A percentile compares a stretch with the other conserved stretches of the same genome.
Evolutionary conservation across 30 jellyfish, hydroid and myxozoan species (phyloP).

Genomic region (Cassiopea andromeda): DNA sequence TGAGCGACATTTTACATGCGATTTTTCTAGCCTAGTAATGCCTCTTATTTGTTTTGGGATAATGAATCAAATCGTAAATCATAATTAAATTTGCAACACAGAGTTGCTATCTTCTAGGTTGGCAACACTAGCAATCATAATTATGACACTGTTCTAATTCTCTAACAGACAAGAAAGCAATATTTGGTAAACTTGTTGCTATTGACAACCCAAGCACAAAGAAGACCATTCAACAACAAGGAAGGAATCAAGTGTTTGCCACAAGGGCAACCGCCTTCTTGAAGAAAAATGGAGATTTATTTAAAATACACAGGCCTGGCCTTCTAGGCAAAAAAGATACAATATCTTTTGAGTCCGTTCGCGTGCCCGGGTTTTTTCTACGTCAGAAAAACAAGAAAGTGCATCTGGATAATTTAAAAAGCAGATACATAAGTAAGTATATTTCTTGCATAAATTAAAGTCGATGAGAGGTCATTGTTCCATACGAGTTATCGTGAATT

Average conservation of each 20-base stretch:
- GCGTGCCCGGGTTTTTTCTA: slow-evolving; percentile 86
- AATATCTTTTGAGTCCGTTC: slow-evolving; percentile 89
- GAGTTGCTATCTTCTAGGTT: too few relatives aligned
- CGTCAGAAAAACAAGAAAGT: slow-evolving; percentile 75
- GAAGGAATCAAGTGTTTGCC: slow-evolving; percentile 78
- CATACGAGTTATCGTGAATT: background rate
- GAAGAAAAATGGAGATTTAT: slow-evolving; percentile 88
- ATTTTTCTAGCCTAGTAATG: too few relatives aligned
- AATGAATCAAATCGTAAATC: too few relatives aligned
- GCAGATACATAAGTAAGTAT: slow-evolving; percentile 73
- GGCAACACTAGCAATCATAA: background rate
- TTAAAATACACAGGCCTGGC: slow-evolving; percentile 90
- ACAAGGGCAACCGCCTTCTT: slow-evolving; percentile 74
- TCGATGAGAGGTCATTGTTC: background rate
- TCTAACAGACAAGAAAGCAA: slow-evolving; percentile 4
- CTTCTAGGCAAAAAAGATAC: slow-evolving; percentile 63
- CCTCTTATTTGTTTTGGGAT: too few relatives aligned
- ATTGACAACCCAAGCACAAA: slow-evolving; percentile 64
- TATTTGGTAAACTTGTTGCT: slow-evolving; percentile 37
- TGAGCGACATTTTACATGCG: too few relatives aligned
- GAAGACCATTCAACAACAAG: slow-evolving; percentile 14
- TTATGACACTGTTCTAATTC: background rate
- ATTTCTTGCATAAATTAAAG: background rate
- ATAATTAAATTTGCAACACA: too few relatives aligned
- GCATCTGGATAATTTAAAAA: slow-evolving; percentile 60